A percentile compares a stretch with the other conserved stretches of the same genome.
These are phyloP conservation scores for Ips nitidus DNA, from an alignment of 1,140 invertebrate species.

Conservation along the genomic window DNA sequence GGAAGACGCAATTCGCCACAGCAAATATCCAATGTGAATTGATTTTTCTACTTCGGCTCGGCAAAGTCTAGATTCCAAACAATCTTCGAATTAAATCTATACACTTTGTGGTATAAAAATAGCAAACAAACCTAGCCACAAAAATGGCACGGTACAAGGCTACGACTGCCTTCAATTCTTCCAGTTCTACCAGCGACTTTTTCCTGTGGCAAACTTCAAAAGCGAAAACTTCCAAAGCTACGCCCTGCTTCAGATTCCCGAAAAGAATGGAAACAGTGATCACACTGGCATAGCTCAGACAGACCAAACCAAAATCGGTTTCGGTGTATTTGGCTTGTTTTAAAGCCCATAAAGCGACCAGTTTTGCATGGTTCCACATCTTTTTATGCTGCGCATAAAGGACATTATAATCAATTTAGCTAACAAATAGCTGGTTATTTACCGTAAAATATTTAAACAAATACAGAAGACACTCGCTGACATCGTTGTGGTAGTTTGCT, in stretches of 20 bases:
- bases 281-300: conserved; percentile 57
- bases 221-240: conserved; percentile 49
- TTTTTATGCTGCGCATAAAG: conserved; percentile 18
- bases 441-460: conserved; percentile 55
- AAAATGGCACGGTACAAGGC: conserved; percentile 56
- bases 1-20: conserved; percentile 49
- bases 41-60: conserved; percentile 50
- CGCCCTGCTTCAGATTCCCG: conserved; percentile 40
- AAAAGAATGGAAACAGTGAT: conserved; percentile 47
- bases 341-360: conserved; percentile 60
- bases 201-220: conserved; percentile 52
- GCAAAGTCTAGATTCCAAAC: conserved; percentile 34
- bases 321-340: conserved; percentile 54
- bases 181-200: conserved; percentile 50
- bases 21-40: conserved; percentile 52
- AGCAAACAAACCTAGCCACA: conserved; percentile 49
- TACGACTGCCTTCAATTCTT: conserved; percentile 54
- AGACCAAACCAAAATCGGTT: conserved; percentile 56
- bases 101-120: conserved; percentile 11
- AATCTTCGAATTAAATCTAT: not conserved
- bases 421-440: conserved; percentile 27
- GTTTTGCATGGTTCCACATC: conserved; percentile 53
- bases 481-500: conserved; percentile 53
- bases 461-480: conserved; percentile 54
- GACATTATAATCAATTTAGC: conserved; percentile 1